phyloP scores from a whole-genome alignment of 2,888 invertebrate genomes.

The Dexiosoma caninum region DNA sequence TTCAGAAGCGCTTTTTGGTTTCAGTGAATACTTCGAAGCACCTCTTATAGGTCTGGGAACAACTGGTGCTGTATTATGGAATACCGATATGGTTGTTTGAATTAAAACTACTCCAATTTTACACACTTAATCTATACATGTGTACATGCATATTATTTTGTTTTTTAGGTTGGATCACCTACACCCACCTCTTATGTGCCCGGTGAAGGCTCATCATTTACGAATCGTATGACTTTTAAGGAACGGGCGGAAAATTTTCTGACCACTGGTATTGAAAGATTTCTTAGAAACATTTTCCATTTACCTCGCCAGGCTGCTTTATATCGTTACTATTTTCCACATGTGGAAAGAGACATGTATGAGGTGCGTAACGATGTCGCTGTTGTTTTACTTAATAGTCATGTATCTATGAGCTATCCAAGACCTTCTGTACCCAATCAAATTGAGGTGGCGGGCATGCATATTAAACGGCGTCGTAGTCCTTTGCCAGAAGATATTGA shows the following conservation, averaged over 20 bases:
- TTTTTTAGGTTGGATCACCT: slow-evolving; percentile 69
- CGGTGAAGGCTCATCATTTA: slow-evolving; percentile 66
- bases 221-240: slow-evolving; percentile 74
- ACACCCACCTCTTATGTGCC: slow-evolving; percentile 74
- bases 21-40: slow-evolving; percentile 73
- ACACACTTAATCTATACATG: no score
- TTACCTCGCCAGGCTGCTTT: slow-evolving; percentile 41
- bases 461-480: slow-evolving; percentile 70
- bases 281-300: slow-evolving; percentile 42
- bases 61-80: slow-evolving; percentile 73
- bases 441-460: slow-evolving; percentile 76
- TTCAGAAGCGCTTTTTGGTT: slow-evolving; percentile 75
- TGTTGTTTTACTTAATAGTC: slow-evolving; percentile 73
- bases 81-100: slow-evolving; percentile 70
- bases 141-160: no score
- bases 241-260: slow-evolving; percentile 73
- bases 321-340: slow-evolving; percentile 67
- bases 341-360: slow-evolving; percentile 64
- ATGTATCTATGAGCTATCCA: slow-evolving; percentile 72
- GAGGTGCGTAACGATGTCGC: slow-evolving; percentile 69
- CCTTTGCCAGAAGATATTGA: slow-evolving; percentile 73
- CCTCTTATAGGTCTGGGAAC: slow-evolving; percentile 72
- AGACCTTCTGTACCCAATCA: slow-evolving; percentile 76
- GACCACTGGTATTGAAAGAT: slow-evolving; percentile 48
- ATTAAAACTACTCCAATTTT: no score